phyloP scores from a whole-genome alignment of 2,113 vertebrate species.

The Ophthalmolycus amberensis region DNA sequence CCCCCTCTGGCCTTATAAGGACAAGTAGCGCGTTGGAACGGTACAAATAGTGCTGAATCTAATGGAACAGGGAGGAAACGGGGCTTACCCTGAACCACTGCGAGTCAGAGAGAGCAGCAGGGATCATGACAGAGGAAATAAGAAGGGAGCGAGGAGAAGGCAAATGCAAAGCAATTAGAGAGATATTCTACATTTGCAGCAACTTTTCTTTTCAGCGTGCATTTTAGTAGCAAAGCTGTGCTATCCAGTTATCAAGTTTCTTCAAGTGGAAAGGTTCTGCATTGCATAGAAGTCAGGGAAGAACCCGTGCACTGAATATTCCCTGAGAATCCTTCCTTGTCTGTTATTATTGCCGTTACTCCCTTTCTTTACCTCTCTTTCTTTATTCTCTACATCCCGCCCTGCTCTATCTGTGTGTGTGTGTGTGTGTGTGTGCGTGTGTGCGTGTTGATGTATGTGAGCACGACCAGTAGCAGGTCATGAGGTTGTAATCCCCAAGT shows the following conservation, averaged over 20 bases:
- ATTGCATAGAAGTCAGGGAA: not conserved
- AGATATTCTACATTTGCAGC: conserved; percentile 5
- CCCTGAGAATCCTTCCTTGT: not conserved
- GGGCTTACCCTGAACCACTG: conserved; percentile 52
- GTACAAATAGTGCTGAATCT: conserved; percentile 66
- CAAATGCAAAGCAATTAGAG: not conserved
- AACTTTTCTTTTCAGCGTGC: not conserved
- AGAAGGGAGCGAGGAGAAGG: not conserved
- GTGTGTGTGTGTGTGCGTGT: conserved; percentile 1
- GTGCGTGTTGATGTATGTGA: conserved; percentile 22
- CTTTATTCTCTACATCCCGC: not conserved
- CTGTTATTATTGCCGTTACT: not conserved
- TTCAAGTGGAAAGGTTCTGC: not conserved
- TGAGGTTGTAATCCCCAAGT: conserved; percentile 63
- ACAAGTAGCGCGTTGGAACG: conserved; percentile 27
- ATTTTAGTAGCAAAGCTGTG: not conserved
- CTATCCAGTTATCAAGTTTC: not conserved
- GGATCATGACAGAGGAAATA: conserved; percentile 13
- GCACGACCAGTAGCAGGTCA: conserved; percentile 49
- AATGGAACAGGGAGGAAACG: conserved; percentile 63
- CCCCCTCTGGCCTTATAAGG: conserved; percentile 65
- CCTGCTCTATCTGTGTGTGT: not conserved
- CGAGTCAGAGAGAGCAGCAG: not conserved
- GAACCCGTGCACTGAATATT: not conserved
- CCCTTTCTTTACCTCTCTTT: not conserved